Percentiles rank a stretch among this genome's conserved stretches.
These are phyloP conservation scores for Phyllotis vaccarum DNA, from an alignment of 2,797 vertebrate genomes.

Conservation along the genomic window DNA sequence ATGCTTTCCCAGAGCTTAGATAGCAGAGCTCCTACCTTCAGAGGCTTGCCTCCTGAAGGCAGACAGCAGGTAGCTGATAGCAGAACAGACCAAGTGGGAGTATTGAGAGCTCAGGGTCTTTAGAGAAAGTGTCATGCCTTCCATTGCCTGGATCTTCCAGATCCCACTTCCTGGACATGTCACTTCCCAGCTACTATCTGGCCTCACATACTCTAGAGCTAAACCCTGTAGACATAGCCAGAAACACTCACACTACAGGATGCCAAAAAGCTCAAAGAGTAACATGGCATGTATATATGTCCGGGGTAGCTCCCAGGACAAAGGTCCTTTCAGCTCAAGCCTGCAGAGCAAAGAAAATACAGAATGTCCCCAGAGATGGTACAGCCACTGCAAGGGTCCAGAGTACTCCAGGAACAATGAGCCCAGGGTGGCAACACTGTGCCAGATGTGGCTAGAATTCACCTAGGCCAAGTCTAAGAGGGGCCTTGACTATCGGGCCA, in stretches of 20 bases:
- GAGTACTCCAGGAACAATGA: not conserved
- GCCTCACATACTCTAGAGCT: not conserved
- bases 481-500: not conserved
- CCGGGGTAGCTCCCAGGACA: not conserved
- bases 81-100: not conserved
- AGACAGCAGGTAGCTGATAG: not conserved
- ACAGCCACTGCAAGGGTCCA: not conserved
- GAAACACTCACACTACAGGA: not conserved
- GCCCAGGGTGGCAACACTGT: not conserved
- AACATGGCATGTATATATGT: not conserved
- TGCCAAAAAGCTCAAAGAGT: not conserved
- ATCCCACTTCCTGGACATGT: not conserved
- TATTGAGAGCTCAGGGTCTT: not conserved
- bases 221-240: not conserved
- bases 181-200: not conserved
- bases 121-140: rapidly evolving
- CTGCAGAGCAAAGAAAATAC: not conserved
- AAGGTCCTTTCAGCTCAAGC: not conserved
- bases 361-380: not conserved
- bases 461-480: not conserved
- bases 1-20: not conserved
- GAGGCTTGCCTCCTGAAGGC: not conserved
- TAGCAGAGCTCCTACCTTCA: not conserved
- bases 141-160: not conserved
- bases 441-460: not conserved